phyloP scores from a whole-genome alignment of 2,113 vertebrate genomes.

The Odocoileus hemionus region DNA sequence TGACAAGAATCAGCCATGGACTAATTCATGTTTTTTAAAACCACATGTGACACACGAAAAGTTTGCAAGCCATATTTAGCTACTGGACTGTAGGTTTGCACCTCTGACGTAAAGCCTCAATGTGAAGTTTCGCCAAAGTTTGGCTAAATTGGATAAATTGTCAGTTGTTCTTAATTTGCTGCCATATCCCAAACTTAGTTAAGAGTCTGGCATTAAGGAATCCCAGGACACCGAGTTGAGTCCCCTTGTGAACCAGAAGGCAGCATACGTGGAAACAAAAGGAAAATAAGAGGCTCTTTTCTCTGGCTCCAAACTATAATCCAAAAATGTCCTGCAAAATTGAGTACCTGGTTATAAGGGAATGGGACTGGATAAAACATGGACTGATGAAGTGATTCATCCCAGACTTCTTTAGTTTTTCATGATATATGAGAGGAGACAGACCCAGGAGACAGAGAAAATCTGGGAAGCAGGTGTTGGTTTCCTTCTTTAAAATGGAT shows the following conservation, averaged over 20 bases:
- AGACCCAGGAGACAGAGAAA: not conserved
- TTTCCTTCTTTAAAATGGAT: constrained; percentile 6
- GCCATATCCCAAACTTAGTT: not conserved
- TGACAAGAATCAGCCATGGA: too few species aligned
- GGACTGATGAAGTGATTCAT: not conserved
- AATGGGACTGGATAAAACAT: not conserved
- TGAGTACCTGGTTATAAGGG: not conserved
- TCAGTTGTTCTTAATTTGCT: constrained; percentile 39
- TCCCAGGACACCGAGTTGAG: not conserved
- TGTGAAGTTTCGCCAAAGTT: constrained; percentile 14
- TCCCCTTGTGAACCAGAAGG: constrained; percentile 23
- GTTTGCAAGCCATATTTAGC: not conserved
- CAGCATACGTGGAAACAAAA: not conserved
- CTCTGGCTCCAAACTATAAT: not conserved
- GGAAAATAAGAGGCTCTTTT: not conserved
- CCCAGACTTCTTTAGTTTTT: not conserved
- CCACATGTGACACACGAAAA: not conserved
- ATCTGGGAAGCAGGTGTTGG: constrained; percentile 1
- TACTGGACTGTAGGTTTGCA: not conserved
- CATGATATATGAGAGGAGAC: not conserved
- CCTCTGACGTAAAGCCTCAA: constrained; percentile 7
- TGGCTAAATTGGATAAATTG: constrained; percentile 11
- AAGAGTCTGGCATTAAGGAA: not conserved
- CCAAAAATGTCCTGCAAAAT: not conserved
- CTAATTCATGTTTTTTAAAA: not conserved